These are phyloP conservation scores for Acromyrmex echinatior DNA, from an alignment of 1,140 invertebrate genomes.

Conservation along the genomic window DNA sequence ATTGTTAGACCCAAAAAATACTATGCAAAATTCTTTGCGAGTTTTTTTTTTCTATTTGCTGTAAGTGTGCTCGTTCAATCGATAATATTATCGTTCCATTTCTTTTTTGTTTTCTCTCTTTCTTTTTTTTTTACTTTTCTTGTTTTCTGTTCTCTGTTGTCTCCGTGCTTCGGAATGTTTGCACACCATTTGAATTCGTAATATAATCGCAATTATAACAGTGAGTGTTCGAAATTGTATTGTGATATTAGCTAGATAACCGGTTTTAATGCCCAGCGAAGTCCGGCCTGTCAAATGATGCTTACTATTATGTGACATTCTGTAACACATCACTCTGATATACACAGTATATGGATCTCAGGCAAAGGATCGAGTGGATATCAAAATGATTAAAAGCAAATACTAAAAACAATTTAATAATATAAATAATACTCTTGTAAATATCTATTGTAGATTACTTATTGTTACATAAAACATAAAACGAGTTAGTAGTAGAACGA, in stretches of 20 bases:
- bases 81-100: constrained; percentile 20
- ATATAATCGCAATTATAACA: constrained; percentile 66
- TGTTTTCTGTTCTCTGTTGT: constrained; percentile 32
- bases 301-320: constrained; percentile 78
- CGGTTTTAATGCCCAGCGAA: constrained; percentile 85
- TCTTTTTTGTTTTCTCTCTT: neutral
- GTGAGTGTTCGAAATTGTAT: constrained; percentile 58
- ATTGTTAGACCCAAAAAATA: constrained; percentile 56
- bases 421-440: constrained; percentile 7
- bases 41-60: constrained; percentile 47
- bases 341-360: constrained; percentile 73
- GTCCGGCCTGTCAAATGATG: constrained; percentile 83
- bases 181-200: constrained; percentile 59
- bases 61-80: constrained; percentile 51
- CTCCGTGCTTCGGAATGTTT: constrained; percentile 47
- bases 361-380: constrained; percentile 68
- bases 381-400: constrained; percentile 20
- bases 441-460: constrained; percentile 23
- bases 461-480: neutral
- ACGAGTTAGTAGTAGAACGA: constrained; percentile 17
- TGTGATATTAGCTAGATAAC: constrained; percentile 66
- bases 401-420: neutral
- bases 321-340: constrained; percentile 80
- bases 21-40: constrained; percentile 44
- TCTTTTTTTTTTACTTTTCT: constrained; percentile 34